Conservation (phyloP, 2,888 invertebrate genomes). For the Ophion ellenae region DNA sequence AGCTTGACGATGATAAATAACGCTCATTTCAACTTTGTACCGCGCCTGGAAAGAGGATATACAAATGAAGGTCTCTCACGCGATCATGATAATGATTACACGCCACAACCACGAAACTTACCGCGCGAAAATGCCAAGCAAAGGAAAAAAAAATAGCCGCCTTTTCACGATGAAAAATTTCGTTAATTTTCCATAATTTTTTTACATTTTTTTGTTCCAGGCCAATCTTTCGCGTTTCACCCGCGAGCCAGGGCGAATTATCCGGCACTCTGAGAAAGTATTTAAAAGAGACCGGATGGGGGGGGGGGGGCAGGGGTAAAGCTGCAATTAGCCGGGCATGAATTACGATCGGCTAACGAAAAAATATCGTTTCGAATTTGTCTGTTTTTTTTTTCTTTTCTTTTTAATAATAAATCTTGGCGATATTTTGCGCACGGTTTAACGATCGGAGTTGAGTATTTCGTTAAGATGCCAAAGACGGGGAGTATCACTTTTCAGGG, state of each 20-base stretch:
- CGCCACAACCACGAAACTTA: conserved; percentile 39
- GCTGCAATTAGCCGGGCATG: background rate
- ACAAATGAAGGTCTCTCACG: conserved; percentile 68
- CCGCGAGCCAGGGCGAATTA: background rate
- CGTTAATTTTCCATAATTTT: background rate
- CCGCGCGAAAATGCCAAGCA: background rate
- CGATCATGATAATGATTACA: conserved; percentile 67
- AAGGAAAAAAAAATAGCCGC: conserved; percentile 5
- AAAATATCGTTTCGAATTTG: background rate
- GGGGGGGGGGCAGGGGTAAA: background rate
- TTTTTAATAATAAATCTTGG: background rate
- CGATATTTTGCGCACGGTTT: background rate
- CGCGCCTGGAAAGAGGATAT: conserved; percentile 54
- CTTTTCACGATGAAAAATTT: conserved; percentile 41
- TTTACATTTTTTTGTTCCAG: background rate
- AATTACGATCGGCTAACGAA: too few species aligned
- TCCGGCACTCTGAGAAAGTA: background rate
- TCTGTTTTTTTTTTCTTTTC: background rate
- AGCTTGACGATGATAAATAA: conserved; percentile 78
- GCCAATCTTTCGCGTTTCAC: background rate
- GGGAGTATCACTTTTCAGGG: conserved; percentile 47
- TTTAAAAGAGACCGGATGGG: background rate
- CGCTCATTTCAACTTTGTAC: conserved; percentile 69
- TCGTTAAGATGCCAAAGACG: conserved; percentile 35
- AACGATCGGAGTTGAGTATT: conserved; percentile 19